A percentile compares a stretch with the other conserved stretches of the same genome.
Evolutionary conservation across 1,140 invertebrate species (phyloP).

Genomic region (Drosophila malerkotliana): DNA sequence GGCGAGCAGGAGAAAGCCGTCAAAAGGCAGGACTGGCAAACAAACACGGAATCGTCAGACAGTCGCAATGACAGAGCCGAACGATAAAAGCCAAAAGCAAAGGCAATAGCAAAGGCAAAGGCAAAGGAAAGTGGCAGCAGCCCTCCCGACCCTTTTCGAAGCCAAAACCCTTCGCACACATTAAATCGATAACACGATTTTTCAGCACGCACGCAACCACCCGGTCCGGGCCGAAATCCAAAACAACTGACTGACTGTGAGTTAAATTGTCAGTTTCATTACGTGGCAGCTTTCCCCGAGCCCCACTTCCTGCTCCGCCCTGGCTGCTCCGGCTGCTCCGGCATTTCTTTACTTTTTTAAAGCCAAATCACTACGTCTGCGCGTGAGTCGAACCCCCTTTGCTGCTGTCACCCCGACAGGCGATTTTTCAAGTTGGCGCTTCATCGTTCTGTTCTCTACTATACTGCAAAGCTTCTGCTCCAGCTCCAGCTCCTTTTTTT

Average conservation of each 20-base stretch:
- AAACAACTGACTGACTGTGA: conserved; percentile 58
- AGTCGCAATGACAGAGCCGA: conserved; percentile 60
- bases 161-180: conserved; percentile 54
- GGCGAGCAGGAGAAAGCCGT: conserved; percentile 16
- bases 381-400: conserved; percentile 46
- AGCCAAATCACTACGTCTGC: conserved; percentile 80
- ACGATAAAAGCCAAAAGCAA: conserved; percentile 47
- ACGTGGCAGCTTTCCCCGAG: conserved; percentile 61
- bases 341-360: conserved; percentile 56
- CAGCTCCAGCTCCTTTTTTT: conserved; percentile 19
- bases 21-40: conserved; percentile 44
- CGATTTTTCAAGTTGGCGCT: conserved; percentile 81
- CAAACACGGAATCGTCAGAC: conserved; percentile 65
- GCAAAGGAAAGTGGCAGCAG: conserved; percentile 22
- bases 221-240: conserved; percentile 28
- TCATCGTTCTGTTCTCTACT: conserved; percentile 49
- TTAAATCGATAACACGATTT: conserved; percentile 83
- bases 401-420: conserved; percentile 56
- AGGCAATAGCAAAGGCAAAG: conserved; percentile 4
- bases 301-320: not conserved
- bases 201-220: conserved; percentile 69
- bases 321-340: not conserved
- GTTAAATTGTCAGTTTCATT: conserved; percentile 83
- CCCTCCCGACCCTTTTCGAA: conserved; percentile 6
- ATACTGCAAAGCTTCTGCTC: conserved; percentile 5